Percentiles rank a stretch among this genome's conserved stretches.
Conservation (phyloP, 1,140 invertebrate genomes). For the Magallana ariakensis region DNA sequence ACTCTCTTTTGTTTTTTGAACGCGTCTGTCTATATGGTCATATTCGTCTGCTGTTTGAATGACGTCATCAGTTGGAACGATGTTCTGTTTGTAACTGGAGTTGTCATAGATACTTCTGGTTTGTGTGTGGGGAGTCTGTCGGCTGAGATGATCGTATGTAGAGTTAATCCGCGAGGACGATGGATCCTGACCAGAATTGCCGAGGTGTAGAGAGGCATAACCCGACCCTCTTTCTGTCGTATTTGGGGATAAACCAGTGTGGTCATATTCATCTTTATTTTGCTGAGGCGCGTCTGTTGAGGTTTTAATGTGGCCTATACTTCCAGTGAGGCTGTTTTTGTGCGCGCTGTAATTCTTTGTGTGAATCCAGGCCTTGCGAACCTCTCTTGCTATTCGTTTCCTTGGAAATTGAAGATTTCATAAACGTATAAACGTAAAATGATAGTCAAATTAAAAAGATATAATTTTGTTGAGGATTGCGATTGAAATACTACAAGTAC, state of each 20-base stretch:
- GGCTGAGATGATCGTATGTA: neutral
- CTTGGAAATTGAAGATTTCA: neutral
- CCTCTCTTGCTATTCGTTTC: neutral
- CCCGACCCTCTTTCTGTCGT: neutral
- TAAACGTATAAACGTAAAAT: too few relatives aligned
- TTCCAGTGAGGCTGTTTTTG: neutral
- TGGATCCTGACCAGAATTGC: neutral
- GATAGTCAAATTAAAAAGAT: too few relatives aligned
- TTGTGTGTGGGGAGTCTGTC: neutral
- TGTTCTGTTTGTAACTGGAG: neutral
- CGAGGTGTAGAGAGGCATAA: neutral
- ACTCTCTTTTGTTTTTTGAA: neutral
- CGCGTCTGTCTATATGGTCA: constrained; percentile 16
- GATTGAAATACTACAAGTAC: too few relatives aligned
- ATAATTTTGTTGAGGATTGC: too few relatives aligned
- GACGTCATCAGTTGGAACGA: neutral
- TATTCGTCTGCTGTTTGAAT: neutral
- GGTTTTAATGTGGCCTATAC: neutral
- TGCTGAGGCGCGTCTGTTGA: neutral
- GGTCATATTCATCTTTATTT: neutral
- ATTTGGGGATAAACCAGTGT: neutral
- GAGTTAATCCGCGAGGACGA: neutral
- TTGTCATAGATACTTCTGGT: neutral
- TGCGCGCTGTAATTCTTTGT: neutral
- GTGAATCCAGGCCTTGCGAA: neutral